Evolutionary conservation across 2,888 invertebrate genomes (phyloP), one percentile per base, ranked within the genome.

Genomic region (Temnothorax ravouxi): DNA sequence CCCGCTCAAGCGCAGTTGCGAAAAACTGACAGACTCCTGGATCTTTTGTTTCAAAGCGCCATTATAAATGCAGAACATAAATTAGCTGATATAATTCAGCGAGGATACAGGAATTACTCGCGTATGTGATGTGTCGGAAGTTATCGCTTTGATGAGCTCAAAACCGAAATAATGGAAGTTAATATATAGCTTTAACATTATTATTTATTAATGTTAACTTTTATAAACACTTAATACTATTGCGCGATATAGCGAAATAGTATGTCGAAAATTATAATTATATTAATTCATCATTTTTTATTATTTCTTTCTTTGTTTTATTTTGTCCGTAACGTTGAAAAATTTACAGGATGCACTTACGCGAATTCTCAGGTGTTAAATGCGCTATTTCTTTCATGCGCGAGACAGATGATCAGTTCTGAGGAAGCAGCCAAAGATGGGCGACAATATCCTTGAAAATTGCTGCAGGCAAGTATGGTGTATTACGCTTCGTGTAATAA

Each of bases 401-500:
- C 47, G 25, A 47, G 71, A 61, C 79, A 59, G 18, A 18, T 59
- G 71, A 79, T 79, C 71, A 80, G 79, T 80, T 71, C 13, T 80
- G 47, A 80, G 71, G 47, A 80, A 80, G 59, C 47, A 79, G 79
- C 71, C 71, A 34, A 47, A 80, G 79, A 80, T 34, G 59, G 25
- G 59, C 71, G 79, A 80, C 79, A 71, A 71, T 80, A 80, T 80
- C 47, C 79, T 47, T 80, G 71, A 80, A 80, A 71, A 71, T 80
- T 71, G 79, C 71, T 59, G 59, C 71, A 54, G 38, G 38, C 38
- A 54, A 34, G 38, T 59, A 80, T 47, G 59, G 59, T 80, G 79
- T 79, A 80, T n/a, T n/a, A n/a, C 15, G 71, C 71, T 71, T 71
- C 56, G 38, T 59, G 59, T 79, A 79, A 79, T 79, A 71, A 79